Base-by-base conservation (phyloP, 2,797 vertebrate species). In the Enoplosus armatus region DNA sequence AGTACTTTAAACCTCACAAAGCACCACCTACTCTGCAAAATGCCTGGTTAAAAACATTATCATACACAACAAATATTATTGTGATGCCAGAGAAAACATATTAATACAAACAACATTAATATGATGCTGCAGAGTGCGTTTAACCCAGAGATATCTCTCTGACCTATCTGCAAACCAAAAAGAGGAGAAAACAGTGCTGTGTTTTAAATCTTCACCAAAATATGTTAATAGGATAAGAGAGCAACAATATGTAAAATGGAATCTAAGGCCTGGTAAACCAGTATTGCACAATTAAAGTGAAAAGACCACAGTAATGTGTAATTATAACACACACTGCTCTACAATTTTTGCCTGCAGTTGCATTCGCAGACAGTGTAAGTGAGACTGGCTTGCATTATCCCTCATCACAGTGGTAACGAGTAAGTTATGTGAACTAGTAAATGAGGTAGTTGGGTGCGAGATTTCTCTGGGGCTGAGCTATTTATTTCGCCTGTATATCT, bases 401-500 rank as follows among this genome's bases (percentile, higher is more conserved):
- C 31, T 75, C 70, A 72, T 76, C 74, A 65, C 73, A 79, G 69
- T 47, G 31, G 79, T 80, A 83, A 78, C 26, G 3, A 89, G 59
- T 85, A 80, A 82, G 62, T 84, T 89, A 76, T 87, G 76, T 87
- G 79, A 91, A 88, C 70, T 78, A 85, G 81, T 85, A 88, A 92
- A 91, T 91, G 67, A 91, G 80, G 76, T 77, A 87, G 87, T 85
- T 87, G 86, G 87, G 83, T 87, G 84, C 31, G 2, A 76, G 81
- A 84, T 91, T 87, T 92, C 91, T 90, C 90, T 72, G 72, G 88
- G 90, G 92, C 77, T 87, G 85, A 83, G 89, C 90, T 91, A 90
- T 92, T 94, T 92, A 93, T 94, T 89, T 91, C 74, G 43, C 78
- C 88, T 81, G 87, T 92, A 90, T 88, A 89, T 91, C 87, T 93